Base-by-base conservation (phyloP, 2,113 vertebrate species). In the Ornithorhynchus anatinus region DNA sequence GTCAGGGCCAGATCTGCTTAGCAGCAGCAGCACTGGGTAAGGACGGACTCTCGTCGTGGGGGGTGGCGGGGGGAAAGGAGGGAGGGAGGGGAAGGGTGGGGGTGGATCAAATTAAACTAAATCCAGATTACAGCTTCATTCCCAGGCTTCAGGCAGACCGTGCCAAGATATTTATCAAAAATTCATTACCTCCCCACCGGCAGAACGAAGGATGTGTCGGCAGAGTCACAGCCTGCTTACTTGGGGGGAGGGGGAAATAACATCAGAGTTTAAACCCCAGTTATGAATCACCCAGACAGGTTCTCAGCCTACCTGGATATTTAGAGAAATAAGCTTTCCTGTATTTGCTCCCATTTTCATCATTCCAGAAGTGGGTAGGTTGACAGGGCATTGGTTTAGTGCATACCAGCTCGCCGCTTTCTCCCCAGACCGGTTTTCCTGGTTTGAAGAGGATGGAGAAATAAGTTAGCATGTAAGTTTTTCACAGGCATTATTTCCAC, bases 301-400 rank as follows among this genome's bases (percentile, higher is more conserved):
- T 14, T 0, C 36, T 23, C 22, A 13, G 22, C 59, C 33, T 58
- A 98, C 98, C 96, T 72, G 96, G 93, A 86, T 93, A 99, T 63
- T 90, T 93, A 39, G 96, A 96, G 81, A 99, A 99, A 86, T 99
- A 99, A 1, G 98, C 97, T 79, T 98, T 98, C 74, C 93, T 86
- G 82, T 99, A 99, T 85, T 98, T 99, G 94, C 36, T 95, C 3
- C 95, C 94, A 1, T 94, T 95, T 67, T 99, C 97, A 1, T 99
- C 97, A 0, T 97, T 98, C 98, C 98, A 99, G 91, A 99, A 99
- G 85, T 96, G 94, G 0, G 96, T 98, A 57, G 97, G 98, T 82
- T 99, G 97, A 62, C 96, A 98, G 39, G 98, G 98, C 23, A 99
- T 84, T 0, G 98, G 97, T 79, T 95, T 96, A 59, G 94, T 93